These are phyloP conservation scores for Rhorus exstirpatorius DNA, from an alignment of 2,888 invertebrate species.

Conservation along the genomic window DNA sequence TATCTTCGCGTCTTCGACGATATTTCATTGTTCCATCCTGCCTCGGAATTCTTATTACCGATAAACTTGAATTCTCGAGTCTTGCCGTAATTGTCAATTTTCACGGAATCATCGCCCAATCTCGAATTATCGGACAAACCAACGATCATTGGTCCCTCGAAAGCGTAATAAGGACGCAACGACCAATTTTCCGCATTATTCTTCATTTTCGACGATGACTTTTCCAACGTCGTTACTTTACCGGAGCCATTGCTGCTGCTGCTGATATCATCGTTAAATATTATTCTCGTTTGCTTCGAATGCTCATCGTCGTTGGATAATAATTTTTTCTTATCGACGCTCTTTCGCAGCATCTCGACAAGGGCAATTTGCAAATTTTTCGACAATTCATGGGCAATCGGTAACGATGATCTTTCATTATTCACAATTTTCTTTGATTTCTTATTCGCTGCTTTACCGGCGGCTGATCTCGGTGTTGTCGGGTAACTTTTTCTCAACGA, in stretches of 20 bases:
- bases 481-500: slow-evolving; percentile 1
- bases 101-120: background rate
- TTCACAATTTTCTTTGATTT: background rate
- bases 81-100: background rate
- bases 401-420: background rate
- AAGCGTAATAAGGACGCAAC: slow-evolving; percentile 63
- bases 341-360: slow-evolving; percentile 46
- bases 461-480: background rate
- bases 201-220: background rate
- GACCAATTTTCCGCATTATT: slow-evolving; percentile 11
- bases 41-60: background rate
- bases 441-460: background rate
- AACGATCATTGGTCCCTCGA: slow-evolving; percentile 68
- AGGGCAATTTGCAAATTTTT: slow-evolving; percentile 50
- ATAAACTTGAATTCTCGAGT: slow-evolving; percentile 19
- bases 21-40: background rate
- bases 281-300: background rate
- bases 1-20: background rate
- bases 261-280: no score
- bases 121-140: slow-evolving; percentile 36
- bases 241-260: no score
- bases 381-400: slow-evolving; percentile 45
- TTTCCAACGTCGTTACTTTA: background rate
- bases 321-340: slow-evolving; percentile 16
- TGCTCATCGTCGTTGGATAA: background rate